Conservation (phyloP, 2,797 vertebrate genomes). For the Gymnothorax reevesii region DNA sequence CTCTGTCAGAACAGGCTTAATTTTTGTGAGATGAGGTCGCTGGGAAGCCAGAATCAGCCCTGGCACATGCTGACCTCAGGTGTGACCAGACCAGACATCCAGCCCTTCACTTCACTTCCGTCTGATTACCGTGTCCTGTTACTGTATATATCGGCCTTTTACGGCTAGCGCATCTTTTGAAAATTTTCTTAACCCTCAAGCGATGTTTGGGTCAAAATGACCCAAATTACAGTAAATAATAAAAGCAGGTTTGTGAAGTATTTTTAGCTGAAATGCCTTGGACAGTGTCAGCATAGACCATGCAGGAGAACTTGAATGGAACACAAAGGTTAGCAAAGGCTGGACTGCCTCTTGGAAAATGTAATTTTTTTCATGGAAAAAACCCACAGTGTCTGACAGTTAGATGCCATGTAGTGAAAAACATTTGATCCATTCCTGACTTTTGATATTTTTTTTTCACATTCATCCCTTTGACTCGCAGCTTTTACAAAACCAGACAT, state of each 20-base stretch:
- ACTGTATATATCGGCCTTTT: neutral
- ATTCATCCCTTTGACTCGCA: no score
- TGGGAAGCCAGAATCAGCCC: slow-evolving; percentile 61
- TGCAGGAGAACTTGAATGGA: no score
- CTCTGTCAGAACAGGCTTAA: slow-evolving; percentile 71
- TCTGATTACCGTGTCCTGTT: neutral
- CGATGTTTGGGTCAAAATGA: no score
- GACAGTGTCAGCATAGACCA: no score
- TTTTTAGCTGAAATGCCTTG: no score
- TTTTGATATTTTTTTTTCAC: no score
- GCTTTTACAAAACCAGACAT: no score
- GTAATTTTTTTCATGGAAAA: neutral
- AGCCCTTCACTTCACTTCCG: neutral
- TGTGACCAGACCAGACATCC: neutral
- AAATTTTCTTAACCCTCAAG: no score
- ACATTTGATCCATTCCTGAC: no score
- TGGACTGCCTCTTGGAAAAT: neutral
- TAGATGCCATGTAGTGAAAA: neutral
- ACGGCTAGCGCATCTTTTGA: no score
- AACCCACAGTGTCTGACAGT: neutral
- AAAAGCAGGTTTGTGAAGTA: no score
- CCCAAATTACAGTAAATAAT: no score
- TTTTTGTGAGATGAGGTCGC: slow-evolving; percentile 77
- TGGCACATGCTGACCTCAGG: neutral
- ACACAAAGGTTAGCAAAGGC: neutral